A percentile compares a stretch with the other conserved stretches of the same genome.
Conservation (phyloP, 2,113 vertebrate species). For the Cathartes aura region DNA sequence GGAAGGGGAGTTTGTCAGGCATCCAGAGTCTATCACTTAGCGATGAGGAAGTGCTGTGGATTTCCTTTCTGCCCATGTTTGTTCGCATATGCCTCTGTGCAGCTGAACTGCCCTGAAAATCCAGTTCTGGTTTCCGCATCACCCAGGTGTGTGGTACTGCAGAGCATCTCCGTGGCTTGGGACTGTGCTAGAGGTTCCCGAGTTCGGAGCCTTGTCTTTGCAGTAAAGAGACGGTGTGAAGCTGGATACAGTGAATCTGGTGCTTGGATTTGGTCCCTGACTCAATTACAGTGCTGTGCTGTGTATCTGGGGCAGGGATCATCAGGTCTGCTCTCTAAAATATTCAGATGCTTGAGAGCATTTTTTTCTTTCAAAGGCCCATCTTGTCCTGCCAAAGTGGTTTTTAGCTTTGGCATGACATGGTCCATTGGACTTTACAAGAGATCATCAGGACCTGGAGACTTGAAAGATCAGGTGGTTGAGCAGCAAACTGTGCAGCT, state of each 20-base stretch:
- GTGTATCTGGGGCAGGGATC: neutral
- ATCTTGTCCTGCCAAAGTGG: neutral
- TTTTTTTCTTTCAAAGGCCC: neutral
- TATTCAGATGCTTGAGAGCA: neutral
- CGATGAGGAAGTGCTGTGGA: neutral
- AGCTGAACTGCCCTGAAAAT: neutral
- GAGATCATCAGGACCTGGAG: neutral
- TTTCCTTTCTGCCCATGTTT: neutral
- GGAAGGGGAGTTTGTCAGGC: conserved; percentile 6
- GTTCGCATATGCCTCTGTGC: neutral
- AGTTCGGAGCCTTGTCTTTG: neutral
- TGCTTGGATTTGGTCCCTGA: neutral
- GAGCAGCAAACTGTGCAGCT: neutral
- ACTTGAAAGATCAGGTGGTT: neutral
- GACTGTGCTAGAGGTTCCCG: neutral
- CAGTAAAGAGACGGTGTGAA: neutral
- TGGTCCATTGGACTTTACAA: neutral
- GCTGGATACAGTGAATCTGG: neutral
- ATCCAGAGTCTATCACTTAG: neutral
- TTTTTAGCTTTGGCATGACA: neutral
- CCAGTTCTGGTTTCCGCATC: neutral
- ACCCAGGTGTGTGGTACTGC: neutral
- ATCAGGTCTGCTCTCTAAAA: neutral
- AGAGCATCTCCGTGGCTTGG: neutral
- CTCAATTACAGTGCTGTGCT: neutral